A percentile compares a stretch with the other conserved stretches of the same genome.
phyloP scores from a whole-genome alignment of 2,113 vertebrate species.

The Corythornis madagascariensis region DNA sequence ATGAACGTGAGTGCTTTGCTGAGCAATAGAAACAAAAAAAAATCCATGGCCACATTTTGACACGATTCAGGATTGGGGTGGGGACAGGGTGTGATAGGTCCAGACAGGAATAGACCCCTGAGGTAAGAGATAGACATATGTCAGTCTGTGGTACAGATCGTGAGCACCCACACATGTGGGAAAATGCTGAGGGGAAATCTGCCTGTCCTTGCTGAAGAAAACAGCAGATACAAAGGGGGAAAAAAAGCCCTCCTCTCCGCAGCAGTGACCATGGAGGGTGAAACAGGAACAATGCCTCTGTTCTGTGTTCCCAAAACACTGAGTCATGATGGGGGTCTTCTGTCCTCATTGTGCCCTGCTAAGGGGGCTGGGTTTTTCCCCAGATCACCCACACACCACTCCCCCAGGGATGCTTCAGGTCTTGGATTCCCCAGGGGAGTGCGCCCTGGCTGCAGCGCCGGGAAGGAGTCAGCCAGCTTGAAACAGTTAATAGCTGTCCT shows the following conservation, averaged over 20 bases:
- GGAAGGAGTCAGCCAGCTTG: neutral
- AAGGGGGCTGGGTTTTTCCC: rapidly evolving
- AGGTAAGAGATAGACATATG: neutral
- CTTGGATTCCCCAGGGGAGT: neutral
- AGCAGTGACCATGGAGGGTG: neutral
- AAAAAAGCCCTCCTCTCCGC: neutral
- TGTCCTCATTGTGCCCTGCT: neutral
- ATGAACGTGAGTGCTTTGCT: neutral
- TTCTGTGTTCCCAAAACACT: neutral
- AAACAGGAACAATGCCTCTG: neutral
- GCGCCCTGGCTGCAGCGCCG: rapidly evolving
- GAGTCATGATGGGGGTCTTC: neutral
- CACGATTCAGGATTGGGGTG: no score
- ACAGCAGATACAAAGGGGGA: neutral
- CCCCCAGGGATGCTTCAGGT: neutral
- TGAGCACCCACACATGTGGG: rapidly evolving
- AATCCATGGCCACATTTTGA: neutral
- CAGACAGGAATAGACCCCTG: neutral
- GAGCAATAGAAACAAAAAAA: neutral
- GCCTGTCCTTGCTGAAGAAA: neutral
- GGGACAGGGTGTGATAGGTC: neutral
- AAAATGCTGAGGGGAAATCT: rapidly evolving
- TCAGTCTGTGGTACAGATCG: neutral
- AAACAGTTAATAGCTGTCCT: conserved; percentile 15
- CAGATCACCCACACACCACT: neutral